A percentile compares a stretch with the other conserved stretches of the same genome.
Evolutionary conservation across 2,797 vertebrate genomes (phyloP).

Genomic region (Alca torda): DNA sequence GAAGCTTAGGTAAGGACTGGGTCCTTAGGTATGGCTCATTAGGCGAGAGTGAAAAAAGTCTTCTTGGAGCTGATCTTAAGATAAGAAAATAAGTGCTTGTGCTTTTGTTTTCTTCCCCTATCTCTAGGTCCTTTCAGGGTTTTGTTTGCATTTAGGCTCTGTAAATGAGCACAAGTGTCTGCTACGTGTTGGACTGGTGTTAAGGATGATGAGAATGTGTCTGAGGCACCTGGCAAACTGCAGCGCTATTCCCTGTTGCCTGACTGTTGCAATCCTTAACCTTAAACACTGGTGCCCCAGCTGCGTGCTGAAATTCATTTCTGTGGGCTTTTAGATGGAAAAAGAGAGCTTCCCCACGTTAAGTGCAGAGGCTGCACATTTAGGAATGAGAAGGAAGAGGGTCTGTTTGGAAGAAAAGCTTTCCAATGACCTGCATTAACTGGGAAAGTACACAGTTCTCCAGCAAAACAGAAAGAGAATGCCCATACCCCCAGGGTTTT

Average conservation of each 20-base stretch:
- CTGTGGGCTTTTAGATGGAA: neutral
- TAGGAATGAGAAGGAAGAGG: neutral
- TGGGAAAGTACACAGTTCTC: neutral
- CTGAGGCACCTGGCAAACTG: neutral
- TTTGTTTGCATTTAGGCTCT: constrained; percentile 8
- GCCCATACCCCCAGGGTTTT: neutral
- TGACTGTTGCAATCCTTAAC: neutral
- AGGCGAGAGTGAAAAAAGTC: neutral
- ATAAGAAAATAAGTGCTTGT: neutral
- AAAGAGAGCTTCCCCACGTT: neutral
- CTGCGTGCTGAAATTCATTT: neutral
- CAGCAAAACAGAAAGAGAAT: neutral
- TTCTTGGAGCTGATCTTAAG: neutral
- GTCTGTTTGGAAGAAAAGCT: neutral
- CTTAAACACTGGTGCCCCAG: neutral
- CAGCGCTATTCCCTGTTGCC: neutral
- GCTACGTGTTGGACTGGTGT: neutral
- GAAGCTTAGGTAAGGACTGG: neutral
- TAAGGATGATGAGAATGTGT: neutral
- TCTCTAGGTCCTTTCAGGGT: neutral
- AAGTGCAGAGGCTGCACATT: neutral
- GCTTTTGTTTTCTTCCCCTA: neutral
- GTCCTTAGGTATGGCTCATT: neutral
- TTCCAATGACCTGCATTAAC: neutral
- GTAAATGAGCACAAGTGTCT: constrained; percentile 10